phyloP scores from a whole-genome alignment of 2,113 vertebrate species.

The Gallinago paraguaiae region DNA sequence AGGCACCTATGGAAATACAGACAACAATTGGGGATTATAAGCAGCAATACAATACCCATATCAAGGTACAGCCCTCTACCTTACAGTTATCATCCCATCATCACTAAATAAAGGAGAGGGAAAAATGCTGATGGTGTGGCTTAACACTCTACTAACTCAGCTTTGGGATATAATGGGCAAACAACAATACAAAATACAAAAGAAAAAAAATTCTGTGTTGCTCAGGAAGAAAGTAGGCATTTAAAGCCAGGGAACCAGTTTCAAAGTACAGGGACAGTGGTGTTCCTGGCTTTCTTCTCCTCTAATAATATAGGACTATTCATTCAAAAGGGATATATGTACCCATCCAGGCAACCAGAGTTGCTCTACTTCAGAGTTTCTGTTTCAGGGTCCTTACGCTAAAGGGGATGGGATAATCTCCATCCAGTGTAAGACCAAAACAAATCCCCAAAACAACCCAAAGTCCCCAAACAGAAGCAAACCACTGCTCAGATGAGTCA shows the following conservation, averaged over 20 bases:
- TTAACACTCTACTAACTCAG: neutral
- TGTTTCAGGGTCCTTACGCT: neutral
- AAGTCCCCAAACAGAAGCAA: neutral
- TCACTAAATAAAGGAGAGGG: neutral
- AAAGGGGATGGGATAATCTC: neutral
- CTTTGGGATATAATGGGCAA: neutral
- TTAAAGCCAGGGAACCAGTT: neutral
- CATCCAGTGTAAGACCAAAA: neutral
- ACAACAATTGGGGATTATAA: slow-evolving; percentile 3
- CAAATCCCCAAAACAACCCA: neutral
- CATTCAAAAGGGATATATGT: neutral
- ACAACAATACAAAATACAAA: neutral
- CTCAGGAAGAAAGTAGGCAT: neutral
- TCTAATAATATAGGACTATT: neutral
- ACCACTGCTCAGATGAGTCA: neutral
- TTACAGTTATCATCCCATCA: neutral
- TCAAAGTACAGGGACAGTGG: neutral
- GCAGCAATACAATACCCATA: neutral
- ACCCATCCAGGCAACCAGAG: neutral
- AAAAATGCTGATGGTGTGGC: neutral
- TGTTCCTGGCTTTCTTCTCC: neutral
- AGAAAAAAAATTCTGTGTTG: neutral
- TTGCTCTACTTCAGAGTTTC: neutral
- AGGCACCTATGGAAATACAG: slow-evolving; percentile 74
- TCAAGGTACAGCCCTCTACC: neutral